phyloP scores from a whole-genome alignment of 2,797 vertebrate species.

The Lagorchestes hirsutus region DNA sequence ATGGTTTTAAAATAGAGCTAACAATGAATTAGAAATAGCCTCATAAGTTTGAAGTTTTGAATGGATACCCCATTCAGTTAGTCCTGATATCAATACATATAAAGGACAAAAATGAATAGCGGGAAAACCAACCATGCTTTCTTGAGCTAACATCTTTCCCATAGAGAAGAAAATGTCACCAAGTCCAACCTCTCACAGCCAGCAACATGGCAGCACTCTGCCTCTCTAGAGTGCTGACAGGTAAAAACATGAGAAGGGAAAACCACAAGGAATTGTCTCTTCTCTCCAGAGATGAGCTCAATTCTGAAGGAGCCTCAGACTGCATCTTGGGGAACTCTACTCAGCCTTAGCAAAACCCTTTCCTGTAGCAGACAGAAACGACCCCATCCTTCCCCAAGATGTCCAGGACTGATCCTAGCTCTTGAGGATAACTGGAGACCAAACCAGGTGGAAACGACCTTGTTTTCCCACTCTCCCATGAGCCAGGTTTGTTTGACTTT shows the following conservation, averaged over 20 bases:
- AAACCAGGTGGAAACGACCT: background rate
- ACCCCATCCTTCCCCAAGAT: background rate
- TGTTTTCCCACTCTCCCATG: background rate
- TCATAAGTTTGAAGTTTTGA: background rate
- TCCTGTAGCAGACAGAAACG: background rate
- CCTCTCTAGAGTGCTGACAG: background rate
- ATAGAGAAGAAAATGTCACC: background rate
- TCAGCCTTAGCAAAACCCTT: background rate
- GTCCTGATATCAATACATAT: too few species aligned
- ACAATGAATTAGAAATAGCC: background rate
- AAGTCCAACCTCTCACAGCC: background rate
- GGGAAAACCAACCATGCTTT: background rate
- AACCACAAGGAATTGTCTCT: background rate
- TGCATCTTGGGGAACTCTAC: too few species aligned
- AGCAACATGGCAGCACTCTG: background rate
- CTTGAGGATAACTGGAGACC: background rate
- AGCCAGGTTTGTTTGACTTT: background rate
- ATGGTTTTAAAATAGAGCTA: background rate
- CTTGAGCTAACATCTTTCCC: background rate
- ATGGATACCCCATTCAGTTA: background rate
- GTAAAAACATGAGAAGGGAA: background rate
- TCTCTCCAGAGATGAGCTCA: background rate
- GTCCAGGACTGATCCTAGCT: background rate
- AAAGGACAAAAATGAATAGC: background rate
- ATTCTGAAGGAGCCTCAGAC: background rate